phyloP scores from a whole-genome alignment of 2,113 vertebrate species.

The Varanus komodoensis region DNA sequence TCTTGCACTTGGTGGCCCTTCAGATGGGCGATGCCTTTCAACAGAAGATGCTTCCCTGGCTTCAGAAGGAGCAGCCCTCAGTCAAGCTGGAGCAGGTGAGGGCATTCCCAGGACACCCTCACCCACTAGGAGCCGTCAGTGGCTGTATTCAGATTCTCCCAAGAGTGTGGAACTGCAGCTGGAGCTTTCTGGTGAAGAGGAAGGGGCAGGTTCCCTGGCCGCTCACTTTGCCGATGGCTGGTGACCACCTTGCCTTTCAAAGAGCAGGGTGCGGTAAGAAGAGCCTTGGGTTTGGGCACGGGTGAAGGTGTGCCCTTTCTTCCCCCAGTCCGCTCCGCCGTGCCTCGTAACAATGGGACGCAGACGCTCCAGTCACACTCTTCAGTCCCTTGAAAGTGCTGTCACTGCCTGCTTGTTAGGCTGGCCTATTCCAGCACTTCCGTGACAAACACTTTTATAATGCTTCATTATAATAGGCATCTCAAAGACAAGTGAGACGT shows the following conservation, averaged over 20 bases:
- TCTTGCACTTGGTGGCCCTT: neutral
- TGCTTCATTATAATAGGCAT: constrained; percentile 42
- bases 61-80: too few relatives aligned
- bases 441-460: constrained; percentile 44
- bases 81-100: neutral
- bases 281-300: neutral
- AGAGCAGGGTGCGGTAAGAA: fast-evolving
- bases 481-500: constrained; percentile 61
- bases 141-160: neutral
- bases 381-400: constrained; percentile 2
- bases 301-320: fast-evolving
- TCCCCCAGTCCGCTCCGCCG: fast-evolving
- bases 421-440: neutral
- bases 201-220: fast-evolving
- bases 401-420: neutral
- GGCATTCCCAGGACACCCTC: neutral
- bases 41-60: neutral
- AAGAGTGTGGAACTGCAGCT: neutral
- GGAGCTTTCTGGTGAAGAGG: neutral
- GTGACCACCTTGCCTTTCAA: neutral
- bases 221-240: fast-evolving
- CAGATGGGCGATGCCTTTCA: neutral
- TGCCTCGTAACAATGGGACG: fast-evolving
- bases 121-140: neutral
- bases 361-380: fast-evolving